A percentile compares a stretch with the other conserved stretches of the same genome.
Evolutionary conservation across 2,888 invertebrate genomes (phyloP).

Genomic region (Drosophila leonis): DNA sequence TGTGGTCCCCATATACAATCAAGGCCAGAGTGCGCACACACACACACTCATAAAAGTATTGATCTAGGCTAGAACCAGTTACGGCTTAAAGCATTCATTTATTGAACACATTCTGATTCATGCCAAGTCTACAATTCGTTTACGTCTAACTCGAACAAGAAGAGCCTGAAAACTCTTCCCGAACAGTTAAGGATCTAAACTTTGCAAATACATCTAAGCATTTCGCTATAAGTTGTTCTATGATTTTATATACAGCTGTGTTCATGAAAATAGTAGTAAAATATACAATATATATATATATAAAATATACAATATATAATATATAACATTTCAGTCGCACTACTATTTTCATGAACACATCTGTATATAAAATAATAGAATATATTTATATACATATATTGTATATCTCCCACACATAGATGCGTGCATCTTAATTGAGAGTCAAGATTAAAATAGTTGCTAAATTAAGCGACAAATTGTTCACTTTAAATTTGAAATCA

Average conservation of each 20-base stretch:
- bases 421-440: slow-evolving; percentile 9
- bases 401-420: neutral
- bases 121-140: neutral
- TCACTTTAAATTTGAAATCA: slow-evolving; percentile 21
- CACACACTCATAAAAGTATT: neutral
- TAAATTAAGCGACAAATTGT: slow-evolving; percentile 14
- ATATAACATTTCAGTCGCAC: too few relatives aligned
- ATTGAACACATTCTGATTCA: slow-evolving; percentile 3
- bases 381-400: neutral
- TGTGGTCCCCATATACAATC: slow-evolving; percentile 17
- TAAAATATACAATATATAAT: too few relatives aligned
- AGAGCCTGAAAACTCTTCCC: neutral
- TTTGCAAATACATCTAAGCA: neutral
- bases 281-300: too few relatives aligned
- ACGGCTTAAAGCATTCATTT: neutral
- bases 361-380: neutral
- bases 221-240: neutral
- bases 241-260: neutral
- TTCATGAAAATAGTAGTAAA: too few relatives aligned
- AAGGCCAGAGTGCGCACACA: neutral
- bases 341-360: too few relatives aligned
- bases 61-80: slow-evolving; percentile 16
- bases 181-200: neutral
- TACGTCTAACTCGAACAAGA: neutral
- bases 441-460: slow-evolving; percentile 1